Percentiles rank a stretch among this genome's conserved stretches.
Conservation (phyloP, 2,113 vertebrate genomes). For the Microcebus lehilahytsara region DNA sequence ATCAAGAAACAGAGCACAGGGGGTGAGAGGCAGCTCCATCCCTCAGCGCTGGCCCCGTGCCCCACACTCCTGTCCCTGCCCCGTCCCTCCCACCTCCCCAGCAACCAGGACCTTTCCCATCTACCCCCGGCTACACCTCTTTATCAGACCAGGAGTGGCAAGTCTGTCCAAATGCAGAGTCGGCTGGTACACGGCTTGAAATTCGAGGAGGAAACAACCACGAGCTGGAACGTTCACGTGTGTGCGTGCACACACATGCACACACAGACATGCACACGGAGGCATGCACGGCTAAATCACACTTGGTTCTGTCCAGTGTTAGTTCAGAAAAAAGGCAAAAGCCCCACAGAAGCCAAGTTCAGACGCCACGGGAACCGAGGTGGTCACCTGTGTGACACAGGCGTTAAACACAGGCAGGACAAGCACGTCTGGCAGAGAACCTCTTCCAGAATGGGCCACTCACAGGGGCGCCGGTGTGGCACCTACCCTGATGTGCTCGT, state of each 20-base stretch:
- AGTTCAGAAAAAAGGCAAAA: background rate
- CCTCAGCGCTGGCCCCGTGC: slow-evolving; percentile 30
- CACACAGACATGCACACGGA: background rate
- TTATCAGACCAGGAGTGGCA: background rate
- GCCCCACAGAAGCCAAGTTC: background rate
- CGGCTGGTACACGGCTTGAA: too few species aligned
- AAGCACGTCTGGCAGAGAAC: background rate
- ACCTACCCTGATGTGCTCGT: background rate
- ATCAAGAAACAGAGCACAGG: slow-evolving; percentile 84
- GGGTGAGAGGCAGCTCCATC: slow-evolving; percentile 72
- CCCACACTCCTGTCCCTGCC: slow-evolving; percentile 81
- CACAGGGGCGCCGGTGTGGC: background rate
- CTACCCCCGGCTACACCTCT: background rate
- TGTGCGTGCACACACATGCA: background rate
- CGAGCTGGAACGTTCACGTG: background rate
- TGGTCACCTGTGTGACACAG: background rate
- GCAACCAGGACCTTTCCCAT: background rate
- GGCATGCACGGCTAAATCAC: background rate
- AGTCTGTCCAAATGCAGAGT: background rate
- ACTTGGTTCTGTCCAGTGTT: background rate
- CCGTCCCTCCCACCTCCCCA: background rate
- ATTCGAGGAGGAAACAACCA: background rate
- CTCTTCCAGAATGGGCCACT: background rate
- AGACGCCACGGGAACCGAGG: background rate
- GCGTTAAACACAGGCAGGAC: background rate